Conservation (phyloP, 1,140 invertebrate species). For the Scaptomyza pallida region DNA sequence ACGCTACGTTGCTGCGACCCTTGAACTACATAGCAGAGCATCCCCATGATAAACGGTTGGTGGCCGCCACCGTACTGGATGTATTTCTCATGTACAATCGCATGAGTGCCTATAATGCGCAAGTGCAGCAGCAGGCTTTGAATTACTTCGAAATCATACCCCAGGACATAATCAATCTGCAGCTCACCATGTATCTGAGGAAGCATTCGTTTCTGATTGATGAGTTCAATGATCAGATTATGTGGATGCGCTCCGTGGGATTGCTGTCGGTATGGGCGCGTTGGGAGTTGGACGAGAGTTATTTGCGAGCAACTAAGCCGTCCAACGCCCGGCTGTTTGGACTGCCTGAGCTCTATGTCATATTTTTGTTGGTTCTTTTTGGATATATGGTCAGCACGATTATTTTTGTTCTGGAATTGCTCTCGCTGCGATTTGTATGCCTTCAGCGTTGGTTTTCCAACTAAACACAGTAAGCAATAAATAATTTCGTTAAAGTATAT, state of each 20-base stretch:
- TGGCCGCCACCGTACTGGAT: slow-evolving; percentile 43
- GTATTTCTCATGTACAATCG: slow-evolving; percentile 56
- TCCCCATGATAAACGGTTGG: slow-evolving; percentile 15
- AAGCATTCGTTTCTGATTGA: slow-evolving; percentile 72
- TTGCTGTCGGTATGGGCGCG: slow-evolving; percentile 52
- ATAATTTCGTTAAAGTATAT: no score
- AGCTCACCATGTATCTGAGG: slow-evolving; percentile 64
- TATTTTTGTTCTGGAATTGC: slow-evolving; percentile 52
- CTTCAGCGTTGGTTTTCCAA: slow-evolving; percentile 13
- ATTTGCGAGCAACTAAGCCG: background rate
- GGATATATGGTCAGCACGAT: slow-evolving; percentile 37
- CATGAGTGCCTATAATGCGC: background rate
- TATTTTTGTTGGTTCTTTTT: slow-evolving; percentile 43
- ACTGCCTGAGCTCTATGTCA: slow-evolving; percentile 44
- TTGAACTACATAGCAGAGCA: slow-evolving; percentile 43
- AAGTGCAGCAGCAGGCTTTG: background rate
- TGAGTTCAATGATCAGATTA: slow-evolving; percentile 66
- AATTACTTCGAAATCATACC: slow-evolving; percentile 52
- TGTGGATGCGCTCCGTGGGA: slow-evolving; percentile 65
- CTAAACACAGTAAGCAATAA: no score
- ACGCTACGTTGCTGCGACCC: slow-evolving; percentile 1
- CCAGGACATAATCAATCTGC: slow-evolving; percentile 59
- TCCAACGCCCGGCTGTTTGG: slow-evolving; percentile 35
- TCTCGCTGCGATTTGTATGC: slow-evolving; percentile 14
- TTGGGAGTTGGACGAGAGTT: slow-evolving; percentile 51